Evolutionary conservation across 2,797 vertebrate species (phyloP).

Genomic region (Moxostoma hubbsi): DNA sequence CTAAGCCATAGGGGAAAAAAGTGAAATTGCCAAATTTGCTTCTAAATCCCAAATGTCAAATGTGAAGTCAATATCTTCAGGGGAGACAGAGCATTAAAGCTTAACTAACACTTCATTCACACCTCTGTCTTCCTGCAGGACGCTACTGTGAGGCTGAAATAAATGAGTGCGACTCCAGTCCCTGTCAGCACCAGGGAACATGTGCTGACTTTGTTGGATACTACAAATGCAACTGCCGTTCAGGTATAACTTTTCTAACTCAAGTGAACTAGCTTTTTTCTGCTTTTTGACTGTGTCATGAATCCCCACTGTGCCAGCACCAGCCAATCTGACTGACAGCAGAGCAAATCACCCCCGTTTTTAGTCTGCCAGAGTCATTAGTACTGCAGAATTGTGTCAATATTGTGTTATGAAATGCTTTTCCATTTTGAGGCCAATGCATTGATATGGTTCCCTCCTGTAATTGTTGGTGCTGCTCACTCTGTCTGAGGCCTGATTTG

Average conservation of each 20-base stretch:
- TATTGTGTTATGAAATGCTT: slow-evolving; percentile 66
- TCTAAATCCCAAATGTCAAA: slow-evolving; percentile 23
- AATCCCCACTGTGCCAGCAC: slow-evolving; percentile 12
- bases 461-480: slow-evolving; percentile 69
- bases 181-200: slow-evolving; percentile 80
- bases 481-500: slow-evolving; percentile 66
- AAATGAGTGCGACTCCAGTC: slow-evolving; percentile 73
- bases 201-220: slow-evolving; percentile 72
- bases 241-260: slow-evolving; percentile 71
- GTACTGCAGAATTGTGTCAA: slow-evolving; percentile 66
- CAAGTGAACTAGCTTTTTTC: slow-evolving; percentile 1
- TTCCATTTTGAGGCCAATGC: slow-evolving; percentile 46
- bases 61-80: slow-evolving; percentile 35
- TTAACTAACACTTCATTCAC: slow-evolving; percentile 15
- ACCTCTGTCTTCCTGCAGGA: slow-evolving; percentile 68
- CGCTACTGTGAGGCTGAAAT: slow-evolving; percentile 76
- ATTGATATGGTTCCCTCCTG: slow-evolving; percentile 64
- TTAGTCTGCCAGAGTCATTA: slow-evolving; percentile 62
- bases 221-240: slow-evolving; percentile 79
- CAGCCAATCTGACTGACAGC: slow-evolving; percentile 65
- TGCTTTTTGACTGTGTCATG: slow-evolving; percentile 25
- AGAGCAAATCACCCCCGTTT: slow-evolving; percentile 54
- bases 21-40: neutral
- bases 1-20: neutral
- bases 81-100: slow-evolving; percentile 25